Base-by-base conservation (phyloP, 2,797 vertebrate genomes). In the Acanthurus tractus region DNA sequence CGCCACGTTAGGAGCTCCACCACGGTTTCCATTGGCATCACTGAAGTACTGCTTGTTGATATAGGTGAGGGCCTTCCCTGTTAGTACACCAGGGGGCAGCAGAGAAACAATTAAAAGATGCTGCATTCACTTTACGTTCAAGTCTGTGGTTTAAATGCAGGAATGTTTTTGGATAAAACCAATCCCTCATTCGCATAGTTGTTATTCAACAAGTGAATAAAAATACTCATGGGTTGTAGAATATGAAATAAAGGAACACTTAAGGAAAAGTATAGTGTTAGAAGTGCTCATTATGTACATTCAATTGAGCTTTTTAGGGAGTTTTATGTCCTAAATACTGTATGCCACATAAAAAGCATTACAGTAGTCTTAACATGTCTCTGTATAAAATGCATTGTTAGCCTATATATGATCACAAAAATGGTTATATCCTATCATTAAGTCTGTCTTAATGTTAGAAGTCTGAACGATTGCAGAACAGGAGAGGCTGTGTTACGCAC, bases 11-110 rank as follows among this genome's bases (percentile, higher is more conserved):
- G 98, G 96, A 0, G 97, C 97, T 0, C 93, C 88, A 0, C 97
- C 97, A 65, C 98, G 89, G 90, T 99, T 99, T 18, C 98, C 98
- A 10, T 96, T 98, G 68, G 94, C 92, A 48, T 99, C 97, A 42
- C 86, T 96, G 93, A 98, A 99, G 95, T 97, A 99, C 90, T 95
- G 97, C 90, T 95, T 97, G 91, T 96, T 98, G 86, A 97, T 94
- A 93, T 96, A 99, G 71, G 95, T 96, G 78, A 99, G 96, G 78
- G 98, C 98, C 64, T 96, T 97, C 44, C 98, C 98, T 99, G 93
- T 42, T 63, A 78, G 45, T 45, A 84, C 94, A 94, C 72, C 88
- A 90, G 91, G 76, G 77, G 87, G 91, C 88, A 88, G 89, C 76
- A 94, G 69, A 49, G 78, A 83, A 49, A 61, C 20, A 22, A 46